A percentile compares a stretch with the other conserved stretches of the same genome.
Conservation (phyloP, 2,797 vertebrate genomes). For the Vipera ursinii region DNA sequence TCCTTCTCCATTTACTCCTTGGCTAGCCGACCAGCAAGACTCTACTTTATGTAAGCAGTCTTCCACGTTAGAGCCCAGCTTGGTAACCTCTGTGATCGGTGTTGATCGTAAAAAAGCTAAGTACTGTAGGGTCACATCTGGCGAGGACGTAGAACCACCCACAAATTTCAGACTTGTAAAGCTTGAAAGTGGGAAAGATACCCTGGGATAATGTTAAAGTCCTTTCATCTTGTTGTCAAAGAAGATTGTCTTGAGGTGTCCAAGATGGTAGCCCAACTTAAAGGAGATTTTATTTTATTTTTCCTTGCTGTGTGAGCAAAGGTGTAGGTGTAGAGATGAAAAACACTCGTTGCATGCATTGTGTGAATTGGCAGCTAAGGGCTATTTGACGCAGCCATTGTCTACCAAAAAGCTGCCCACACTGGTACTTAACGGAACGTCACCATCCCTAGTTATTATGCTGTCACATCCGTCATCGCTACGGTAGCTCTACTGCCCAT, state of each 20-base stretch:
- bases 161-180: not conserved
- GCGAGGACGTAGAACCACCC: not conserved
- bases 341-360: not conserved
- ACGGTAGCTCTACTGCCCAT: not conserved
- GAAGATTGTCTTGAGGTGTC: not conserved
- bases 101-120: not conserved
- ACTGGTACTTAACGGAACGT: not conserved
- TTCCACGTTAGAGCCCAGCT: not conserved
- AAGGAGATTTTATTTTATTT: not conserved
- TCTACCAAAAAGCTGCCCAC: not conserved
- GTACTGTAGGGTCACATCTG: not conserved
- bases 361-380: not conserved
- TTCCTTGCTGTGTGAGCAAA: not conserved
- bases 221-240: not conserved
- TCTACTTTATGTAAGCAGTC: not conserved
- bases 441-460: not conserved
- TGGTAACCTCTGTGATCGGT: not conserved
- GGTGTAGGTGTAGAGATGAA: not conserved
- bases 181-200: not conserved
- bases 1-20: not conserved
- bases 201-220: not conserved
- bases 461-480: not conserved
- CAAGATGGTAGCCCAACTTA: not conserved
- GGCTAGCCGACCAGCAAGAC: not conserved
- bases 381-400: not conserved